phyloP scores from a whole-genome alignment of 2,113 vertebrate species.

The Symphodus melops region DNA sequence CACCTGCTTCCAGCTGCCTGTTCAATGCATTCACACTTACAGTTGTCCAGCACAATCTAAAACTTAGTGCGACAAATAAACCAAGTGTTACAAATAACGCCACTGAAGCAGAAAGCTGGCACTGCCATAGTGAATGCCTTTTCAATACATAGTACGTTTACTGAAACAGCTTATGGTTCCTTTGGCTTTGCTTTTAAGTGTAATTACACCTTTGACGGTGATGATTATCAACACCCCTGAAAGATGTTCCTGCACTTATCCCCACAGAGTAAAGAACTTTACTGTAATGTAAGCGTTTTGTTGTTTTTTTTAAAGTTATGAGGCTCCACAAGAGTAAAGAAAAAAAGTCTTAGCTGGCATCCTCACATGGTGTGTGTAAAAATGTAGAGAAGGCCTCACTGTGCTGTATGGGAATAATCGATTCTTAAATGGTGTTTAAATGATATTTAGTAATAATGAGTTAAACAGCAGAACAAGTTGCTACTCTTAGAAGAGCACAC shows the following conservation, averaged over 20 bases:
- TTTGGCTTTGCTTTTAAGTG: slow-evolving; percentile 7
- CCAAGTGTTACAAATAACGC: background rate
- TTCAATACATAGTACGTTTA: background rate
- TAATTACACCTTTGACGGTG: slow-evolving; percentile 28
- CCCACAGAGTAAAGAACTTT: slow-evolving; percentile 3
- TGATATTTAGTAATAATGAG: slow-evolving; percentile 10
- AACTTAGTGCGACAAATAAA: background rate
- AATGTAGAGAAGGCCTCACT: background rate
- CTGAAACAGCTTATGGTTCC: slow-evolving; percentile 3
- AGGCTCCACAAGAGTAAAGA: slow-evolving; percentile 5
- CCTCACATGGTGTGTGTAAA: background rate
- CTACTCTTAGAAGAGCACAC: background rate
- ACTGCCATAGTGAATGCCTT: background rate
- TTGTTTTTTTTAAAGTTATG: slow-evolving; percentile 29
- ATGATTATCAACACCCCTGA: slow-evolving; percentile 29
- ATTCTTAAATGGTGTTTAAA: background rate
- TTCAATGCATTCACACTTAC: background rate
- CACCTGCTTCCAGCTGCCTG: background rate
- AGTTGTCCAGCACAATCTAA: slow-evolving; percentile 1
- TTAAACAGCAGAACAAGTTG: background rate
- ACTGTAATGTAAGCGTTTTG: slow-evolving; percentile 13
- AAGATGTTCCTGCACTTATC: slow-evolving; percentile 12
- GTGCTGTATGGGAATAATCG: slow-evolving; percentile 4
- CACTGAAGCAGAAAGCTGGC: background rate
- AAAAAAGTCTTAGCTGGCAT: slow-evolving; percentile 14